Base-by-base conservation (phyloP, 2,113 vertebrate genomes). In the Campylomormyrus tamandua region DNA sequence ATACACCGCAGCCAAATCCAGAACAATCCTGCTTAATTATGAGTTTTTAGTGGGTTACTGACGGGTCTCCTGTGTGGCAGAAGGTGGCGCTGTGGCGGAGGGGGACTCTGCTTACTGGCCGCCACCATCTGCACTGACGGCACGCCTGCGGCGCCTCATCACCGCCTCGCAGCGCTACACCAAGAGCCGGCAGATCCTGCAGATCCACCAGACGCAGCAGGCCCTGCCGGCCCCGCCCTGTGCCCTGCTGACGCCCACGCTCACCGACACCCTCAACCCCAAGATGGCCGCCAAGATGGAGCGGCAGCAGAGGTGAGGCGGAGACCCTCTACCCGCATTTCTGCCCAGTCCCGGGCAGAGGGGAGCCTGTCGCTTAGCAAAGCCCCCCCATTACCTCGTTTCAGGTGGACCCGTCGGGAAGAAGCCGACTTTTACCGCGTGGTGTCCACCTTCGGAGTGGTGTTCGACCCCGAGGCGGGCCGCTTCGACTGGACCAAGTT, bases 401-500 rank as follows among this genome's bases (percentile, higher is more conserved):
- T 31, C 92, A 99, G 98, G 77, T 99, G 98, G 98, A 99, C 98
- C 0, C 96, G 98, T 93, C 96, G 98, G 93, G 98, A 99, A 94
- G 98, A 99, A 93, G 98, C 98, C 3, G 98, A 99, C 90, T 99
- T 99, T 56, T 99, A 99, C 91, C 96, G 98, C 46, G 98, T 99
- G 1, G 98, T 99, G 8, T 99, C 98, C 49, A 99, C 98, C 0
- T 99, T 99, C 91, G 98, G 98, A 17, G 98, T 99, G 0, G 98
- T 99, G 77, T 99, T 99, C 92, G 98, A 99, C 93, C 98, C 98
- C 19, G 97, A 96, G 87, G 94, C 97, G 70, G 97, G 96, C 5
- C 94, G 96, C 0, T 99, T 99, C 92, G 98, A 99, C 92, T 99
- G 98, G 98, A 98, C 98, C 92, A 99, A 99, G 93, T 99, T 99